Conservation (phyloP, 2,888 invertebrate genomes). For the Mycalesis mineus region DNA sequence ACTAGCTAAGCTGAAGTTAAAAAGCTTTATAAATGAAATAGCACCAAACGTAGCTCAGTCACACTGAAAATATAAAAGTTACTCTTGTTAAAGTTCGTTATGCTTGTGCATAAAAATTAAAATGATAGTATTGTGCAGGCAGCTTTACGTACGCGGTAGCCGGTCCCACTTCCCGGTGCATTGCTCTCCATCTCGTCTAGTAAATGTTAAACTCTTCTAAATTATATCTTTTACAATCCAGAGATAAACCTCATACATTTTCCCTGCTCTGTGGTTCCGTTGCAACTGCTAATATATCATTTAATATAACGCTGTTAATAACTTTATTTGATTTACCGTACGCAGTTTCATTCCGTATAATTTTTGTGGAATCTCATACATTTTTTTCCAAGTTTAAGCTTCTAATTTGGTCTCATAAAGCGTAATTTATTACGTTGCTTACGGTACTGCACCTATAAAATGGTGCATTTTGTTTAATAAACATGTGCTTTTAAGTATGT, state of each 20-base stretch:
- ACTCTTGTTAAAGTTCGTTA: too few species aligned
- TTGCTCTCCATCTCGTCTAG: constrained; percentile 26
- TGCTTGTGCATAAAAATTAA: not conserved
- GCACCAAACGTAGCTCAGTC: too few species aligned
- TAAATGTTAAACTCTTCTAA: constrained; percentile 29
- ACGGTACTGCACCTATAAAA: not conserved
- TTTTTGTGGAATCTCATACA: constrained; percentile 2
- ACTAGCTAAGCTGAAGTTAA: too few species aligned
- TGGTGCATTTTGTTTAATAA: not conserved
- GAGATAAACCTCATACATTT: constrained; percentile 25
- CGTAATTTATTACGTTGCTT: constrained; percentile 1
- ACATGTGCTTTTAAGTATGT: not conserved
- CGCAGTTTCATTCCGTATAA: constrained; percentile 1
- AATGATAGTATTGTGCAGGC: not conserved
- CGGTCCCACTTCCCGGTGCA: constrained; percentile 27
- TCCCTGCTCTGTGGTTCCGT: constrained; percentile 13
- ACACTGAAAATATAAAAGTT: too few species aligned
- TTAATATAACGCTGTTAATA: constrained; percentile 6
- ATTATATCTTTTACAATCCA: constrained; percentile 27
- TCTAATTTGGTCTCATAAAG: not conserved
- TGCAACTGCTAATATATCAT: constrained; percentile 7
- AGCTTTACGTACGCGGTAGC: constrained; percentile 22
- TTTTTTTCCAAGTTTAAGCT: not conserved
- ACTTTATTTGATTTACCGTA: constrained; percentile 4
- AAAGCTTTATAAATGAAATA: too few species aligned